These are phyloP conservation scores for Suncus etruscus DNA, from an alignment of 2,113 vertebrate species.

Conservation along the genomic window DNA sequence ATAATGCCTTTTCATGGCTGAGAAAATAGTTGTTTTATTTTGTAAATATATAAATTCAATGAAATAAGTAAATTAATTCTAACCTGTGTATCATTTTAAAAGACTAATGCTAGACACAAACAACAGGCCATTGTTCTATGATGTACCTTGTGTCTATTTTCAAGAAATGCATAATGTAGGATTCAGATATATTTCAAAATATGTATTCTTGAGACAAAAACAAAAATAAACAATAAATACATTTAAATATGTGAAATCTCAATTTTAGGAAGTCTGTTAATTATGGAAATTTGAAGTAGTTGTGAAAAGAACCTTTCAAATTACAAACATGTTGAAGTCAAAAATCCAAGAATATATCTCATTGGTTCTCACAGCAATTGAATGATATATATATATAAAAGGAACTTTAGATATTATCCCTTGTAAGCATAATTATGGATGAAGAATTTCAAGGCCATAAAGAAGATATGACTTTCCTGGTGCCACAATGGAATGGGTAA, in stretches of 20 bases:
- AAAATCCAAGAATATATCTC: background rate
- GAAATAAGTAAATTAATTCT: slow-evolving; percentile 41
- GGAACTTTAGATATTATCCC: background rate
- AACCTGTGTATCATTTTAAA: slow-evolving; percentile 28
- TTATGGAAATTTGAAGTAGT: slow-evolving; percentile 11
- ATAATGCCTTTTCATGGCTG: slow-evolving; percentile 41
- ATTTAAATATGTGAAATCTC: slow-evolving; percentile 41
- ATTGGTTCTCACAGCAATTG: slow-evolving; percentile 12
- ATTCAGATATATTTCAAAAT: slow-evolving; percentile 46
- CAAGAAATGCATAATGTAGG: slow-evolving; percentile 20
- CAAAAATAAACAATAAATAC: slow-evolving; percentile 51
- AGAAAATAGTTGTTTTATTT: slow-evolving; percentile 59
- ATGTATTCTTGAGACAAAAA: slow-evolving; percentile 33
- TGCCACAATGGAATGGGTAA: background rate
- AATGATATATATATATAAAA: background rate
- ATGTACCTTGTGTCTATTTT: slow-evolving; percentile 53
- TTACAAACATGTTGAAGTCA: background rate
- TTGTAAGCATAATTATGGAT: slow-evolving; percentile 24
- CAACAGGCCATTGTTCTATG: slow-evolving; percentile 38
- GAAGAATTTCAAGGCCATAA: slow-evolving; percentile 29
- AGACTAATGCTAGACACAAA: slow-evolving; percentile 9
- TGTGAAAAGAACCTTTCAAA: slow-evolving; percentile 29
- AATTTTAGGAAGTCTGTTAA: slow-evolving; percentile 19
- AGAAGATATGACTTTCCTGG: slow-evolving; percentile 23
- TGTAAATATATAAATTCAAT: slow-evolving; percentile 56